Percentiles rank a stretch among this genome's conserved stretches.
Evolutionary conservation across 2,113 vertebrate species (phyloP).

Genomic region (Odontesthes bonariensis): DNA sequence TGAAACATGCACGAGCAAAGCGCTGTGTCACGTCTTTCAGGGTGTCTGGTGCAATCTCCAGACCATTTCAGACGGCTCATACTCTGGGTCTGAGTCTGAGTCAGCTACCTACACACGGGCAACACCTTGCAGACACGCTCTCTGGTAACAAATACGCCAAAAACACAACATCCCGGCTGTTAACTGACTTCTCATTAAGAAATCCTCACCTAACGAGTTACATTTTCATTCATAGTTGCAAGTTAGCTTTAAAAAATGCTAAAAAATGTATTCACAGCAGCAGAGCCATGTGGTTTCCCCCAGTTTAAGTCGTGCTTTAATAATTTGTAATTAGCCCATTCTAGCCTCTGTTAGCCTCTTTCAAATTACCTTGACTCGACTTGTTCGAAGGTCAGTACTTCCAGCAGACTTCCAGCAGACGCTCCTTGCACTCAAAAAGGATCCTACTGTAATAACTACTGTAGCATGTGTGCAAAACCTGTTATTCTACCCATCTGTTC

Average conservation of each 20-base stretch:
- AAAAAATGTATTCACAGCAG: slow-evolving; percentile 1
- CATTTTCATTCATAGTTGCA: slow-evolving; percentile 30
- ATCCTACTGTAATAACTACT: not conserved
- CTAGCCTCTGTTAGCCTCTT: slow-evolving; percentile 19
- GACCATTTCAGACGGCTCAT: not conserved
- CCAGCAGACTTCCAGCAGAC: slow-evolving; percentile 3
- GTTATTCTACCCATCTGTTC: slow-evolving; percentile 29
- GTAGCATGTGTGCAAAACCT: slow-evolving; percentile 4
- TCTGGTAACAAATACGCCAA: not conserved
- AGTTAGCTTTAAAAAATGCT: slow-evolving; percentile 13
- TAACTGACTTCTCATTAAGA: not conserved
- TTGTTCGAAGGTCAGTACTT: slow-evolving; percentile 45
- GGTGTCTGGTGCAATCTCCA: slow-evolving; percentile 30
- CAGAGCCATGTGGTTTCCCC: not conserved
- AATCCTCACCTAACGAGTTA: not conserved
- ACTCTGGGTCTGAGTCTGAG: slow-evolving; percentile 14
- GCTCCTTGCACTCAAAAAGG: slow-evolving; percentile 14
- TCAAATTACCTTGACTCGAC: slow-evolving; percentile 38
- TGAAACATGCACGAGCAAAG: slow-evolving; percentile 67
- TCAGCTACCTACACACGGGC: slow-evolving; percentile 31
- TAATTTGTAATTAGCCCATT: slow-evolving; percentile 3
- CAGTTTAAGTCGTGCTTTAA: slow-evolving; percentile 2
- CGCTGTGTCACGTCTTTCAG: slow-evolving; percentile 20
- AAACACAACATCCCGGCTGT: not conserved
- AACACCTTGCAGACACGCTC: slow-evolving; percentile 31